phyloP scores from a whole-genome alignment of 2,797 vertebrate genomes.

The Alca torda region DNA sequence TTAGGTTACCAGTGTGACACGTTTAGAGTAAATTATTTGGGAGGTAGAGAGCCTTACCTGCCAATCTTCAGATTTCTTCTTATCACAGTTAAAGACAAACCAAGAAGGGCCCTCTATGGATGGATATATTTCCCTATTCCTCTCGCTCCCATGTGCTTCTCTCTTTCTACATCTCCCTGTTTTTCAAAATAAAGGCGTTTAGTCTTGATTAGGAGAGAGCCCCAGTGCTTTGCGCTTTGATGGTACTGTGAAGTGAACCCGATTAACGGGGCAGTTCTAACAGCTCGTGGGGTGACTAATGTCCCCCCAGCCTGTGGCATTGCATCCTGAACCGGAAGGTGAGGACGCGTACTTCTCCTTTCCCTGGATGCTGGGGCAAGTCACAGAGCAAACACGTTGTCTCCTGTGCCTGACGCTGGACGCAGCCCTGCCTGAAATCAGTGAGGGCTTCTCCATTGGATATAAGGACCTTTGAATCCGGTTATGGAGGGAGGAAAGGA shows the following conservation, averaged over 20 bases:
- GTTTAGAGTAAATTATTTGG: accelerated
- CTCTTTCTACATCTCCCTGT: neutral
- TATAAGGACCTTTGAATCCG: neutral
- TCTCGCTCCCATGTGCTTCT: neutral
- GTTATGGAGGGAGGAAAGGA: neutral
- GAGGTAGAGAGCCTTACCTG: no score
- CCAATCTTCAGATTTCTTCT: neutral
- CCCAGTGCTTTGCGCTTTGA: neutral
- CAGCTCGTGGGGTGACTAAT: neutral
- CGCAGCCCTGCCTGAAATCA: neutral
- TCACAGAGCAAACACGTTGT: neutral
- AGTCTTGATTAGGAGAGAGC: neutral
- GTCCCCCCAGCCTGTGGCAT: neutral
- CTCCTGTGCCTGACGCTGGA: neutral
- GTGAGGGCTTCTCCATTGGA: neutral
- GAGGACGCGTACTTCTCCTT: neutral
- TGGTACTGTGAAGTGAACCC: neutral
- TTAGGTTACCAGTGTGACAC: no score
- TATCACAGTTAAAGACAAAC: neutral
- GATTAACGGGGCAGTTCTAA: neutral
- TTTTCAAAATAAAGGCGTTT: neutral
- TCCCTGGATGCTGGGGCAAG: no score
- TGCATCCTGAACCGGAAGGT: neutral
- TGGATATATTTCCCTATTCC: neutral
- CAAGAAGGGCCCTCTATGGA: accelerated